Conservation (phyloP, 2,113 vertebrate genomes). For the Pterocles gutturalis region DNA sequence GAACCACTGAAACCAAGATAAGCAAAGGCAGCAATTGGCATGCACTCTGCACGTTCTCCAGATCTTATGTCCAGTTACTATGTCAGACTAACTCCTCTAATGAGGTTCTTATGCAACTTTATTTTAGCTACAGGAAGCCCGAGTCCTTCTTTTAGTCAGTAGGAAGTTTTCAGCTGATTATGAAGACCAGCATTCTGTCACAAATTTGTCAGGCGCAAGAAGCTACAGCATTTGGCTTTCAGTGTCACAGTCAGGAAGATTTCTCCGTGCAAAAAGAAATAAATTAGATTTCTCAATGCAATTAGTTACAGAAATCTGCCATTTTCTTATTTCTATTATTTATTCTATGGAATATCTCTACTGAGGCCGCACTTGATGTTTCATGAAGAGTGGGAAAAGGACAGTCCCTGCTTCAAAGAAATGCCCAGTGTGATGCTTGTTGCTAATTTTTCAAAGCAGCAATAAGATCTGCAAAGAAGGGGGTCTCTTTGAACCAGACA, state of each 20-base stretch:
- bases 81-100: not conserved
- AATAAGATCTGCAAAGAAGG: not conserved
- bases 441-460: not conserved
- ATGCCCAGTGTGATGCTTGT: not conserved
- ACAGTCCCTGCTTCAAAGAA: not conserved
- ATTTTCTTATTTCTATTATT: not conserved
- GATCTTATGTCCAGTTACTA: not conserved
- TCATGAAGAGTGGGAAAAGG: not conserved
- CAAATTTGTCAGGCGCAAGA: not conserved
- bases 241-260: not conserved
- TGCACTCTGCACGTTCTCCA: not conserved
- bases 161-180: not conserved
- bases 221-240: not conserved
- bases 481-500: not conserved
- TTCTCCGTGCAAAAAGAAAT: not conserved
- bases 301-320: not conserved
- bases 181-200: not conserved
- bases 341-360: not conserved
- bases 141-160: not conserved
- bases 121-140: not conserved
- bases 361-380: not conserved
- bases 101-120: not conserved
- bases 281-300: not conserved
- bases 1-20: conserved; percentile 24
- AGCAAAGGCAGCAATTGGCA: not conserved